Evolutionary conservation across 2,888 invertebrate species (phyloP).

Genomic region (Drosophila borealis): DNA sequence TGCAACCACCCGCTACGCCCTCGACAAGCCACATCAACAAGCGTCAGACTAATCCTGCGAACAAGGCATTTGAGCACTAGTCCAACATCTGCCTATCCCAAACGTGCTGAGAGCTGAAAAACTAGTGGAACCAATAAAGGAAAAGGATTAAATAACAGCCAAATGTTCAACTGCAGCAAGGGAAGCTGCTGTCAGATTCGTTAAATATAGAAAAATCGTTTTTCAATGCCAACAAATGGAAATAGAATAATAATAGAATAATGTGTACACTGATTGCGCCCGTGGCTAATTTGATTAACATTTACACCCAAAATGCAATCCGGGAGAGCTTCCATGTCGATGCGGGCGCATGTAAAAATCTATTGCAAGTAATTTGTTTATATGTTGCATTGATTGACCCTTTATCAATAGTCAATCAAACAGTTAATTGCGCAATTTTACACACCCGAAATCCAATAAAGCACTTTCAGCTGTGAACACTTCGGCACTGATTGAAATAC

Average conservation of each 20-base stretch:
- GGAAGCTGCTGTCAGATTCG: constrained; percentile 14
- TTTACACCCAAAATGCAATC: constrained; percentile 42
- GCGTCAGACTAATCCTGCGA: constrained; percentile 67
- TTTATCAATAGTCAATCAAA: constrained; percentile 58
- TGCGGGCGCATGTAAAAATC: constrained; percentile 34
- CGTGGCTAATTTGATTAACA: constrained; percentile 68
- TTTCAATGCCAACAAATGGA: constrained; percentile 49
- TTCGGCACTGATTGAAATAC: constrained; percentile 63
- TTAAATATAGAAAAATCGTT: constrained; percentile 62
- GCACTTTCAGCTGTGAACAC: constrained; percentile 26
- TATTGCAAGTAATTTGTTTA: background rate
- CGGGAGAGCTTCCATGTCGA: constrained; percentile 2
- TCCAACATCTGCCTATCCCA: constrained; percentile 64
- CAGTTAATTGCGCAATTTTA: constrained; percentile 56
- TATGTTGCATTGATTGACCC: constrained; percentile 51
- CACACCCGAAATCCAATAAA: constrained; percentile 50
- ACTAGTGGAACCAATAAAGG: constrained; percentile 58
- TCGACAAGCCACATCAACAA: constrained; percentile 40
- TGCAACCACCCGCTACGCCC: constrained; percentile 26
- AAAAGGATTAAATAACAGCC: constrained; percentile 56
- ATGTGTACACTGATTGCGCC: constrained; percentile 63
- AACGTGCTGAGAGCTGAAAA: constrained; percentile 39
- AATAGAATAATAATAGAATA: constrained; percentile 55
- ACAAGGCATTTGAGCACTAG: constrained; percentile 68
- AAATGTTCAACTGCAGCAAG: constrained; percentile 48